Evolutionary conservation across 2,888 invertebrate species (phyloP).

Genomic region (Folsomia candida): DNA sequence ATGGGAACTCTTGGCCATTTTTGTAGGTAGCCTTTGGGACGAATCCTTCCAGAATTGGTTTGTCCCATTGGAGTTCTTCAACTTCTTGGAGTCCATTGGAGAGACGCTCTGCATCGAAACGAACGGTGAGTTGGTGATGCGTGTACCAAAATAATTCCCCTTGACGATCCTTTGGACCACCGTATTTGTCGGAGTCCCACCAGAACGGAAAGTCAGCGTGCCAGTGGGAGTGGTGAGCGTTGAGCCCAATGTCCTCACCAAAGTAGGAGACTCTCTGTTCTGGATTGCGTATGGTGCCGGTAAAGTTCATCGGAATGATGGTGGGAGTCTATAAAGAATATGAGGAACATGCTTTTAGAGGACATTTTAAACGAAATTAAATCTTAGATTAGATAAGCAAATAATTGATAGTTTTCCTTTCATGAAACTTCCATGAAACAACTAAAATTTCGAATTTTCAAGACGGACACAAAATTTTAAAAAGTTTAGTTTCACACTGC

Average conservation of each 20-base stretch:
- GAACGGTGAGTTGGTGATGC: conserved; percentile 47
- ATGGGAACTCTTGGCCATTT: conserved; percentile 42
- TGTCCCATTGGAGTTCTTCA: conserved; percentile 48
- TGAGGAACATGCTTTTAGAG: no score
- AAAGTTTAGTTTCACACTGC: no score
- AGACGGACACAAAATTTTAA: no score
- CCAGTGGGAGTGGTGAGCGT: conserved; percentile 53
- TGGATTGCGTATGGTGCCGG: conserved; percentile 50
- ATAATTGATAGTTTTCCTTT: no score
- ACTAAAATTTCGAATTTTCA: no score
- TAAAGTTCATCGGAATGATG: conserved; percentile 51
- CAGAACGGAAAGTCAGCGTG: conserved; percentile 52
- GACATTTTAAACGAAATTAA: no score
- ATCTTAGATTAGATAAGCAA: no score
- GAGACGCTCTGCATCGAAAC: conserved; percentile 50
- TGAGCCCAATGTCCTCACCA: conserved; percentile 57
- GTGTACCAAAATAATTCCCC: conserved; percentile 53
- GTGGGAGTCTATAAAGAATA: conserved; percentile 37
- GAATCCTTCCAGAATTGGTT: conserved; percentile 41
- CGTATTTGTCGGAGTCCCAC: conserved; percentile 50
- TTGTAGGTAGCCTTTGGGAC: conserved; percentile 39
- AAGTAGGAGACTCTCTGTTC: conserved; percentile 52
- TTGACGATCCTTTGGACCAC: conserved; percentile 51
- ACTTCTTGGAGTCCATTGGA: conserved; percentile 47
- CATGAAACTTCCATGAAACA: no score